Percentiles rank a stretch among this genome's conserved stretches.
These are phyloP conservation scores for Chlorodrepanis virens DNA, from an alignment of 2,113 vertebrate species.

Conservation along the genomic window DNA sequence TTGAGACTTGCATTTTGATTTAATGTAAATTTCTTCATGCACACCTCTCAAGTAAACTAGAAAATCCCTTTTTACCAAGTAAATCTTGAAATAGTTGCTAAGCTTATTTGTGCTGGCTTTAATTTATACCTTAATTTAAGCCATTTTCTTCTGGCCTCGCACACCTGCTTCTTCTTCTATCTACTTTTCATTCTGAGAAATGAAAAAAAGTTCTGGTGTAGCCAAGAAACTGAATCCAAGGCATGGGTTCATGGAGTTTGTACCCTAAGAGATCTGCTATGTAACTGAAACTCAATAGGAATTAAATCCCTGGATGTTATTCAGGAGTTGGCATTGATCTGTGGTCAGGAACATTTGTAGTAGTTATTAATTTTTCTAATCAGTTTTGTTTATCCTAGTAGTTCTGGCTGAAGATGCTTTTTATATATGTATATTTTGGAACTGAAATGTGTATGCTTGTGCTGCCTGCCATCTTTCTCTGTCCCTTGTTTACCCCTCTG, in stretches of 20 bases:
- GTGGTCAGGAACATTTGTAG: background rate
- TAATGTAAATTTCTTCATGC: background rate
- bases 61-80: background rate
- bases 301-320: background rate
- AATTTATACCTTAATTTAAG: background rate
- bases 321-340: background rate
- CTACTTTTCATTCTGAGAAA: background rate
- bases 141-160: background rate
- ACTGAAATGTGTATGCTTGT: background rate
- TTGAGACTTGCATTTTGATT: background rate
- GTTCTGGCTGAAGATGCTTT: background rate
- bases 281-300: background rate
- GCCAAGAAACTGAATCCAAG: background rate
- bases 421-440: background rate
- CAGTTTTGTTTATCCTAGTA: background rate
- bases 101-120: background rate
- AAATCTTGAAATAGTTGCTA: background rate
- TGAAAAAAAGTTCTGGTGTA: background rate
- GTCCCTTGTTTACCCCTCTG: background rate
- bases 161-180: background rate
- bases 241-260: background rate
- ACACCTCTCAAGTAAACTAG: background rate
- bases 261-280: background rate
- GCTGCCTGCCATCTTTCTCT: background rate
- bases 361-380: background rate